These are phyloP conservation scores for Petrolisthes manimaculis DNA, from an alignment of 2,888 invertebrate genomes.

Conservation along the genomic window DNA sequence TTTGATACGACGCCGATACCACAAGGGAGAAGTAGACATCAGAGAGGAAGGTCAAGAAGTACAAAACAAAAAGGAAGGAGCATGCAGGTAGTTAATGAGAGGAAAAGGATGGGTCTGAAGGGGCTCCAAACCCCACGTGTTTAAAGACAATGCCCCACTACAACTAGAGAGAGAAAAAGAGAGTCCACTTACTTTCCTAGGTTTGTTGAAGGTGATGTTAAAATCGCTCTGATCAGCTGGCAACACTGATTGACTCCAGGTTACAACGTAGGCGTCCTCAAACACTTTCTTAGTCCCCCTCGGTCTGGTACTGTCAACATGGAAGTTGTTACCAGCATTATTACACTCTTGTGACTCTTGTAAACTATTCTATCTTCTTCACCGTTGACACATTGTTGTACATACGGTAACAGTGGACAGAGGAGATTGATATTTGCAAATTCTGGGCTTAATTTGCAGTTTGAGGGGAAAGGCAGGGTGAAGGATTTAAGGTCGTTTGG, in stretches of 20 bases:
- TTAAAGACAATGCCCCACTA: background rate
- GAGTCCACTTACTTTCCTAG: conserved; percentile 39
- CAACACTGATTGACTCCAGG: conserved; percentile 50
- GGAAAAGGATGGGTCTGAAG: background rate
- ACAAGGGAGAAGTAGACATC: background rate
- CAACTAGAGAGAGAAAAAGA: background rate
- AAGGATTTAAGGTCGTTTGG: too few relatives aligned
- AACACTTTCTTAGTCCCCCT: conserved; percentile 38
- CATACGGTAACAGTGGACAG: too few relatives aligned
- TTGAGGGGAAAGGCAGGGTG: too few relatives aligned
- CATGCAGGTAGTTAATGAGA: too few relatives aligned
- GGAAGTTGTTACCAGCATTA: too few relatives aligned
- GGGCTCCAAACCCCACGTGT: background rate
- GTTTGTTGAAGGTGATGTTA: conserved; percentile 40
- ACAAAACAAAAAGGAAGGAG: too few relatives aligned
- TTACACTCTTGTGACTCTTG: background rate
- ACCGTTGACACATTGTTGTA: too few relatives aligned
- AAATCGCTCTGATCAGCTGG: conserved; percentile 32
- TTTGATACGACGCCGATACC: too few relatives aligned
- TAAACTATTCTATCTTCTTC: too few relatives aligned
- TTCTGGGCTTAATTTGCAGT: too few relatives aligned
- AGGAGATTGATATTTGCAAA: too few relatives aligned
- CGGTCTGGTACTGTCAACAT: background rate
- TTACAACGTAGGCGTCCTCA: conserved; percentile 44
- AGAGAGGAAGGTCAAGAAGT: background rate